Evolutionary conservation across 2,888 invertebrate species (phyloP).

Genomic region (Cephus rjabovi): DNA sequence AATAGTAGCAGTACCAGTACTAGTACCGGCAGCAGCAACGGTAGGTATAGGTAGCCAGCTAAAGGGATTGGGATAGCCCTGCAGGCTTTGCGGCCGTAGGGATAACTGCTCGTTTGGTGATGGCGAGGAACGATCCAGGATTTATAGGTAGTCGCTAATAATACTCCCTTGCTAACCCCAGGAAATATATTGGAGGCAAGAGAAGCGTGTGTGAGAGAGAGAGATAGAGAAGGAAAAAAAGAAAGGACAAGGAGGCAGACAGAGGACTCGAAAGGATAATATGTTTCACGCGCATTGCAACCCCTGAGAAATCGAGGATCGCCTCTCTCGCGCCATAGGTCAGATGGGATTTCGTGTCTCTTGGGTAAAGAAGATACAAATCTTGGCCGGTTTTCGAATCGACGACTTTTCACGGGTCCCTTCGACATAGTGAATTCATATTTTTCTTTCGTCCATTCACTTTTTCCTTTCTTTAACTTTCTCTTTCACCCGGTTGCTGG

Average conservation of each 20-base stretch:
- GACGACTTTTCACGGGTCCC: not conserved
- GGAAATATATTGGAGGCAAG: conserved; percentile 10
- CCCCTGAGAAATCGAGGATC: not conserved
- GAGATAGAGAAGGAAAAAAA: not conserved
- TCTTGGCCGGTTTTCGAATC: not conserved
- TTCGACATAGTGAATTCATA: not conserved
- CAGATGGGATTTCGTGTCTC: not conserved
- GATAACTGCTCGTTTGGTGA: conserved; percentile 11
- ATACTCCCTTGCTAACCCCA: conserved; percentile 12
- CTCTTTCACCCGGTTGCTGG: not conserved
- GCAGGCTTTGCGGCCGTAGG: not conserved
- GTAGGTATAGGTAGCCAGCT: not conserved
- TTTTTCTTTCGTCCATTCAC: not conserved
- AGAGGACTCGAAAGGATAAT: not conserved
- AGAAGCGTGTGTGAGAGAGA: not conserved
- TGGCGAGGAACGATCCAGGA: conserved; percentile 15
- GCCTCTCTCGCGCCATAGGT: not conserved
- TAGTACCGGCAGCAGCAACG: too few relatives aligned
- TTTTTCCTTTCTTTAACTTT: not conserved
- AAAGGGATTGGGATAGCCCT: not conserved
- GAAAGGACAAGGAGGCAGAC: not conserved
- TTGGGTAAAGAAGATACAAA: not conserved
- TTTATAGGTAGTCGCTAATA: conserved; percentile 19
- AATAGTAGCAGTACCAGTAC: not conserved
- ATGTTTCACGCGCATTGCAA: not conserved